Evolutionary conservation across 92 coral and sea anemone species (phyloP).

Genomic region (Phymanthus crucifer): DNA sequence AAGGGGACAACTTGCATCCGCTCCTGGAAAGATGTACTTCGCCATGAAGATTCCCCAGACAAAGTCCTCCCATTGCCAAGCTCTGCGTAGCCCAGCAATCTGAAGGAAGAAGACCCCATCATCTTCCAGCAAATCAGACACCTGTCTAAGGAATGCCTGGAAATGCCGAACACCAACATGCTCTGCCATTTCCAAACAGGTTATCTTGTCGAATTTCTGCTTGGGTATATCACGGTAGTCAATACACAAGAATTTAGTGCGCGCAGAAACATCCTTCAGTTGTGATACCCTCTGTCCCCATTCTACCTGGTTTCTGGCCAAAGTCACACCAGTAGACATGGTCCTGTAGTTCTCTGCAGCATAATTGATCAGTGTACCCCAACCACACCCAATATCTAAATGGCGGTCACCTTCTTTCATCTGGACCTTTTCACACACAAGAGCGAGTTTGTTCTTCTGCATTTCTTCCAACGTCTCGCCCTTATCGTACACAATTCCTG

Average conservation of each 20-base stretch:
- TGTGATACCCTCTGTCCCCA: constrained; percentile 75
- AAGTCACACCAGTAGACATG: constrained; percentile 81
- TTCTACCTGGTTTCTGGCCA: constrained; percentile 84
- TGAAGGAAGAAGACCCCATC: constrained; percentile 97
- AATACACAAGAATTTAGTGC: constrained; percentile 77
- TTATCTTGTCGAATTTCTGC: constrained; percentile 78
- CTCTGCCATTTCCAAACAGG: constrained; percentile 99
- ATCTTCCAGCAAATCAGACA: constrained; percentile 93
- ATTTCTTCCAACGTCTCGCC: constrained; percentile 83
- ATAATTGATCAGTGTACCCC: constrained; percentile 96
- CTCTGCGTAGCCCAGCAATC: constrained; percentile 98
- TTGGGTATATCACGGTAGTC: constrained; percentile 94
- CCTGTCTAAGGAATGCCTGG: constrained; percentile 88
- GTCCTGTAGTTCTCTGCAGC: constrained; percentile 87
- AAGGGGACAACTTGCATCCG: constrained; percentile 96
- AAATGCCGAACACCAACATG: constrained; percentile 95
- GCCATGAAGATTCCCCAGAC: constrained; percentile 99
- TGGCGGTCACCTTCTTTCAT: constrained; percentile 83
- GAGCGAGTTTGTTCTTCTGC: constrained; percentile 79
- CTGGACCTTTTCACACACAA: constrained; percentile 86
- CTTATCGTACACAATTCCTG: constrained; percentile 71
- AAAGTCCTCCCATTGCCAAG: constrained; percentile 99
- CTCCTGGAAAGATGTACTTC: constrained; percentile 97
- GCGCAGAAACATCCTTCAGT: constrained; percentile 50
- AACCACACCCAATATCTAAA: constrained; percentile 98